A percentile compares a stretch with the other conserved stretches of the same genome.
Evolutionary conservation across 1,140 invertebrate species (phyloP).

Genomic region (Caenorhabditis tropicalis): DNA sequence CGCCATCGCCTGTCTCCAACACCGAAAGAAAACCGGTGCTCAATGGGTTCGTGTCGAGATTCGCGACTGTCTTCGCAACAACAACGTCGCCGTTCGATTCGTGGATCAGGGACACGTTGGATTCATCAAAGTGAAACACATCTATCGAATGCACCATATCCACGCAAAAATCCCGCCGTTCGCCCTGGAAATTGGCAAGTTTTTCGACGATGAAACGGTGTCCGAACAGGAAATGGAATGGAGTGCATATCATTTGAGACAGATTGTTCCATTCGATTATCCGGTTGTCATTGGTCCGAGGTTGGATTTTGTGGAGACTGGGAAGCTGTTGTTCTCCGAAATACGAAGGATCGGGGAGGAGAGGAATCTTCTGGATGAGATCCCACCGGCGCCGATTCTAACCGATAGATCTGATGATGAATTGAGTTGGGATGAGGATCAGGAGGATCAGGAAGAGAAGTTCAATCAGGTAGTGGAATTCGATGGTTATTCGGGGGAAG

Average conservation of each 20-base stretch:
- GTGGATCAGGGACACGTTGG: neutral
- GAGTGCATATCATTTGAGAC: neutral
- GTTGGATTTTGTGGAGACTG: neutral
- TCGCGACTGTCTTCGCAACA: neutral
- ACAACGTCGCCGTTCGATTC: neutral
- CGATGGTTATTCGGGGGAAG: neutral
- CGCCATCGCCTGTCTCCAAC: neutral
- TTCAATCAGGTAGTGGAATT: neutral
- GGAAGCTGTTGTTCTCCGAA: neutral
- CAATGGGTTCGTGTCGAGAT: slow-evolving; percentile 19
- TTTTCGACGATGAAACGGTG: neutral
- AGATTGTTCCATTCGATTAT: neutral
- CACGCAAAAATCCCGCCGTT: neutral
- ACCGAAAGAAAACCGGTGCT: neutral
- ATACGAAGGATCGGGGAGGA: neutral
- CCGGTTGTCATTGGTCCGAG: neutral
- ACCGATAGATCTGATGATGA: neutral
- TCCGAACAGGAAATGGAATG: neutral
- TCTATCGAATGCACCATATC: neutral
- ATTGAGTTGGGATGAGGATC: neutral
- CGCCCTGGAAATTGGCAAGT: neutral
- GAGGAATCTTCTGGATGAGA: neutral
- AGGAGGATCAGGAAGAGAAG: neutral
- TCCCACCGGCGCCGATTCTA: neutral
- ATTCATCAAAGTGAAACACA: neutral